Evolutionary conservation across 37 sponge, comb jelly and placozoan genomes (phyloP), one percentile per base, ranked within the genome.

Genomic region (Geodia barretti): DNA sequence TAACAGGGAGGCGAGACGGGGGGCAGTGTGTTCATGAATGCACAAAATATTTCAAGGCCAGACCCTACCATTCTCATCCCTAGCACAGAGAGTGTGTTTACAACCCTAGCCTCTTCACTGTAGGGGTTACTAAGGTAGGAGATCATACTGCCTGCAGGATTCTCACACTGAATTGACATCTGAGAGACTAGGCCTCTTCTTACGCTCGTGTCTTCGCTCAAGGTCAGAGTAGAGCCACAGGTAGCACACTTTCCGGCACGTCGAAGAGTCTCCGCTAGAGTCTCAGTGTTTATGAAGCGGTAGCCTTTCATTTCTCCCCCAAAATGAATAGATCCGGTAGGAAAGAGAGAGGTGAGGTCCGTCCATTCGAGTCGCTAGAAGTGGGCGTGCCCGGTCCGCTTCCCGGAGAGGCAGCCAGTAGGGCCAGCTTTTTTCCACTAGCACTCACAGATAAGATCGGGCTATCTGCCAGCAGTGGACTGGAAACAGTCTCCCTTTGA

Each of bases 11-110:
- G 4, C 1, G 62, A 42, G 2, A 82, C 83, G 24, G 83, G 83
- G 25, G 83, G 83, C 58, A 63, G 83, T 67, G 74, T 73, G n/a
- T 73, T 75, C 83, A 74, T 82, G 29, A 74, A 20, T 17, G 75
- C 75, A 73, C 74, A 82, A 54, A 82, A 82, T 19, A 47, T 38
- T 54, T 73, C 75, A 19, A 74, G 70, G 72, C 60, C 54, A 32
- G 60, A 3, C 2, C 80, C 80, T 38, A 80, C 70, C 19, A 3
- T 23, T 30, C 80, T 5, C 80, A 80, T 69, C 3, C 36, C 80
- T 36, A 80, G 3, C 60, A 80, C 61, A 54, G 80, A 68, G 36
- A 70, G 68, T 23, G 64, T 39, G 33, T 76, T 76, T n/a, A 76
- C 23, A 29, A 64, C n/a, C 64, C 62, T 76, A 5, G 77, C 34